Conservation (phyloP, 1,140 invertebrate genomes). For the Pogonognathellus flavescens region DNA sequence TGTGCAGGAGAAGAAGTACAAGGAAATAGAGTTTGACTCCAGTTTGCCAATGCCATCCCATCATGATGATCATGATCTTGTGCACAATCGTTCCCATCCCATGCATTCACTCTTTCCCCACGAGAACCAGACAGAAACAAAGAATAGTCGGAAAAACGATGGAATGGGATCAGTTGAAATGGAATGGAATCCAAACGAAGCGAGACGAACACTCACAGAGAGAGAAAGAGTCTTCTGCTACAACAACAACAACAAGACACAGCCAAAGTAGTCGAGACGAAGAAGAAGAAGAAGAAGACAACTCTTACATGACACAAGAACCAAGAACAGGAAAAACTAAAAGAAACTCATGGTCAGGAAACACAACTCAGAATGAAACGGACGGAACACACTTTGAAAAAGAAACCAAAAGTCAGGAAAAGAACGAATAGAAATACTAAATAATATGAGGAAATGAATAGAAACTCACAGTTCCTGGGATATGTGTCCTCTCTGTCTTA, state of each 20-base stretch:
- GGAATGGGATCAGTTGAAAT: slow-evolving; percentile 2
- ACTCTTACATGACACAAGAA: background rate
- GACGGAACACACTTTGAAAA: too few relatives aligned
- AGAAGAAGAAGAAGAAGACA: too few relatives aligned
- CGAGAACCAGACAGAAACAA: slow-evolving; percentile 36
- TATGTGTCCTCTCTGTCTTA: too few relatives aligned
- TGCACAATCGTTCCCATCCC: slow-evolving; percentile 40
- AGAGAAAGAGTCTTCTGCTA: too few relatives aligned
- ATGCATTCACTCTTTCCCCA: slow-evolving; percentile 37
- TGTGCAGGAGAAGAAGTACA: slow-evolving; percentile 55
- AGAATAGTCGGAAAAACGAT: background rate
- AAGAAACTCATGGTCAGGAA: too few relatives aligned
- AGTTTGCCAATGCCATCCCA: slow-evolving; percentile 33
- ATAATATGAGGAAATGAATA: too few relatives aligned
- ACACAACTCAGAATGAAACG: too few relatives aligned
- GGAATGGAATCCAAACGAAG: slow-evolving; percentile 38
- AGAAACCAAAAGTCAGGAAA: too few relatives aligned
- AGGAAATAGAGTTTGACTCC: slow-evolving; percentile 60
- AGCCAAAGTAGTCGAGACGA: too few relatives aligned
- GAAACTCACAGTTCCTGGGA: too few relatives aligned
- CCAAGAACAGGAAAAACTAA: background rate
- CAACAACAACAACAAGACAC: too few relatives aligned
- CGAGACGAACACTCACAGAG: background rate
- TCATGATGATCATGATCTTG: slow-evolving; percentile 46
- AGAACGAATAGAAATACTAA: too few relatives aligned